Percentiles rank a stretch among this genome's conserved stretches.
Evolutionary conservation across 2,888 invertebrate species (phyloP).

Genomic region (Lamellibrachia satsuma): DNA sequence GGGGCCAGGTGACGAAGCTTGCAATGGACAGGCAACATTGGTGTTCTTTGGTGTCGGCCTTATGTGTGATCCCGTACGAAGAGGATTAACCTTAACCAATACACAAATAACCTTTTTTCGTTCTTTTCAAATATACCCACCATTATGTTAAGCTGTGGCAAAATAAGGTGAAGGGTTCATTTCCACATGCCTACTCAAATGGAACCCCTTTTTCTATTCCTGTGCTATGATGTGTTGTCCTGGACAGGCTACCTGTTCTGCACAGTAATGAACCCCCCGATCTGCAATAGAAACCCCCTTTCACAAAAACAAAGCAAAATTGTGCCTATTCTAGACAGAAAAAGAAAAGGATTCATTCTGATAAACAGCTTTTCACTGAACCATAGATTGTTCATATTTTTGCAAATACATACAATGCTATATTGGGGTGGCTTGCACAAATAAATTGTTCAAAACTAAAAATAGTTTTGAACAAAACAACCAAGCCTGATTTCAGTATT

Average conservation of each 20-base stretch:
- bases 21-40: no score
- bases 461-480: neutral
- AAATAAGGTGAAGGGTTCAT: neutral
- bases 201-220: neutral
- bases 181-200: neutral
- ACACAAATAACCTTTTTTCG: no score
- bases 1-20: no score
- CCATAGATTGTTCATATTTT: neutral
- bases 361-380: neutral
- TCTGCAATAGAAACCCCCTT: no score
- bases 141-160: neutral
- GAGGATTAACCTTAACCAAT: no score
- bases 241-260: no score
- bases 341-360: neutral
- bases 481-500: neutral
- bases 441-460: neutral
- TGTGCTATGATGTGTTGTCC: no score
- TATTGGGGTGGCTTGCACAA: neutral
- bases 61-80: no score
- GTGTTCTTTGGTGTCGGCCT: no score
- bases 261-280: no score
- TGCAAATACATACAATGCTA: neutral
- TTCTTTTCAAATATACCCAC: neutral
- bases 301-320: neutral
- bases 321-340: neutral